Evolutionary conservation across 2,888 invertebrate species (phyloP).

Genomic region (Microplitis deprimator): DNA sequence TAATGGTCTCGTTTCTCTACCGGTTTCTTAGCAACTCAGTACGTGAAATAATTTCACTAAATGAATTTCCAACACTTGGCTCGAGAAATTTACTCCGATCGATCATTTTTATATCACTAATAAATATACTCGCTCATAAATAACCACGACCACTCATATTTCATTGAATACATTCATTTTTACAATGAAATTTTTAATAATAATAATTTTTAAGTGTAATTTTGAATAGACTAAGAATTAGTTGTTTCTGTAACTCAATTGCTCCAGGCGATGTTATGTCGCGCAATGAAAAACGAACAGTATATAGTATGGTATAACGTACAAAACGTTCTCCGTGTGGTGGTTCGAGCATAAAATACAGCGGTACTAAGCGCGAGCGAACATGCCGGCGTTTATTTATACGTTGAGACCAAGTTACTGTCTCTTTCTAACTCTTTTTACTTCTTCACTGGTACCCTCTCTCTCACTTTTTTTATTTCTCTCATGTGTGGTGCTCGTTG

Average conservation of each 20-base stretch:
- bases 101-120: not conserved
- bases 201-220: too few species aligned
- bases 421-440: slow-evolving; percentile 4
- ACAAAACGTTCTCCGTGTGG: slow-evolving; percentile 40
- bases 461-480: not conserved
- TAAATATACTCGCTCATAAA: not conserved
- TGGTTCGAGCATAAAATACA: slow-evolving; percentile 61
- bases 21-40: not conserved
- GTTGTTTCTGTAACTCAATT: too few species aligned
- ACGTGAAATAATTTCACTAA: slow-evolving; percentile 10
- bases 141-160: too few species aligned
- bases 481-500: slow-evolving; percentile 19
- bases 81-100: not conserved
- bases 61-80: not conserved
- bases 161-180: too few species aligned
- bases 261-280: too few species aligned
- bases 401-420: slow-evolving; percentile 47
- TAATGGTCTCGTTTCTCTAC: slow-evolving; percentile 12
- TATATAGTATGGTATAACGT: not conserved
- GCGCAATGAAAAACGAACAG: not conserved
- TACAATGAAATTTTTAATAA: too few species aligned
- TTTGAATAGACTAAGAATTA: too few species aligned
- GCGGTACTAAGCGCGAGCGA: slow-evolving; percentile 65
- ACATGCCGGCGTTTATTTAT: slow-evolving; percentile 67
- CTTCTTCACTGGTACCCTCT: not conserved